Conservation (phyloP, 2,113 vertebrate genomes). For the Takifugu bimaculatus region DNA sequence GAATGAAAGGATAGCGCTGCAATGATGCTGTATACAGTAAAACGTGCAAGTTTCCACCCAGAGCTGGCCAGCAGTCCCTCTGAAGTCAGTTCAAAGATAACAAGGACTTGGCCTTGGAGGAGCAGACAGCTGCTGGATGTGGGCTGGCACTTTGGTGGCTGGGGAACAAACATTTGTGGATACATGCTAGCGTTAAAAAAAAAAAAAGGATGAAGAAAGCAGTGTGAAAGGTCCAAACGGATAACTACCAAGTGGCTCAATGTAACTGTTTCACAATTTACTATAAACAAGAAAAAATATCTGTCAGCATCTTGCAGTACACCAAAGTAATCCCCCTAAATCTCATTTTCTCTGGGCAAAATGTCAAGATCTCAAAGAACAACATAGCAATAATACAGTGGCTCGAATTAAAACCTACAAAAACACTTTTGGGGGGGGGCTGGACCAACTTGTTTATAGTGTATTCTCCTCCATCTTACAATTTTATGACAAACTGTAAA, state of each 20-base stretch:
- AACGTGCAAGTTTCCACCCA: conserved; percentile 23
- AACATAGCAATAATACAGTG: neutral
- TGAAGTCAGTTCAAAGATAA: conserved; percentile 72
- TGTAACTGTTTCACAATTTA: neutral
- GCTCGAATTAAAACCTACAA: neutral
- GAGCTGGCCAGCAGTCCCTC: conserved; percentile 39
- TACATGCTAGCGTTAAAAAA: too few species aligned
- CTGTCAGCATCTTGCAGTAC: conserved; percentile 10
- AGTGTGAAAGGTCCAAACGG: neutral
- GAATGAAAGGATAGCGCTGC: conserved; percentile 38
- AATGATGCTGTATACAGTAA: conserved; percentile 21
- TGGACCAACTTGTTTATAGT: neutral
- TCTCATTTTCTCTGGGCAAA: conserved; percentile 20
- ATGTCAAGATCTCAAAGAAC: conserved; percentile 7
- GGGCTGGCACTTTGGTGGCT: conserved; percentile 22
- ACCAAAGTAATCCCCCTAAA: conserved; percentile 20
- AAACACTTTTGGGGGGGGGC: neutral
- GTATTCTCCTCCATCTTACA: neutral
- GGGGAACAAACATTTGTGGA: neutral
- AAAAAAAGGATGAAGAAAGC: neutral
- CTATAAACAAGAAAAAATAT: neutral
- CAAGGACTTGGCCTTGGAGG: conserved; percentile 57
- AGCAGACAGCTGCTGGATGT: conserved; percentile 53
- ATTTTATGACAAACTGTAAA: neutral
- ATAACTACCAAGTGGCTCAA: neutral